These are phyloP conservation scores for Sympetrum striolatum DNA, from an alignment of 2,888 invertebrate species.

Conservation along the genomic window DNA sequence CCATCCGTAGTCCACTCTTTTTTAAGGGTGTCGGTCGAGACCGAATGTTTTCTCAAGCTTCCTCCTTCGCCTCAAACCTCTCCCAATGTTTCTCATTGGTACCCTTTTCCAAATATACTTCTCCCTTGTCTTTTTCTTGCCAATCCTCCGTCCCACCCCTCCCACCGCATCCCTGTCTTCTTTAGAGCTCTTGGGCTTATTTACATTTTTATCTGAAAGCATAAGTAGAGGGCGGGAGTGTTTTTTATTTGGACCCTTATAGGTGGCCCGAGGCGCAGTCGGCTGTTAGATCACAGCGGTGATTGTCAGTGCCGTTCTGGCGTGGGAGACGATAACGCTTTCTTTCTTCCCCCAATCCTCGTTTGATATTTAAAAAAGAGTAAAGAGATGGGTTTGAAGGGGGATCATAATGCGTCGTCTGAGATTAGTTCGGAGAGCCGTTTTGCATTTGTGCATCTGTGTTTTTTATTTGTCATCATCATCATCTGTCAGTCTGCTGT, in stretches of 20 bases:
- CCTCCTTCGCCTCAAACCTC: constrained; percentile 5
- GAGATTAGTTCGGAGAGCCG: neutral
- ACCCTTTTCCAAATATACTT: neutral
- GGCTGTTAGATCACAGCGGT: neutral
- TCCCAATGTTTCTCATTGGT: neutral
- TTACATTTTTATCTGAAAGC: constrained; percentile 40
- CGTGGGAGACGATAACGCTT: neutral
- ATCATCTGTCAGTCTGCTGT: too few relatives aligned
- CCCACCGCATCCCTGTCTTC: neutral
- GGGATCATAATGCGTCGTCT: neutral
- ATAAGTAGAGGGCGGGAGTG: constrained; percentile 7
- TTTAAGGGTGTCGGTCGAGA: neutral
- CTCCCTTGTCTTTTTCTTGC: neutral
- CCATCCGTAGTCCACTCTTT: neutral
- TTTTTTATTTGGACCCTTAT: neutral
- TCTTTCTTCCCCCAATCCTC: neutral
- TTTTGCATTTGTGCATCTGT: neutral
- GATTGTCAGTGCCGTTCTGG: neutral
- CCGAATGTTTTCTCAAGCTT: constrained; percentile 1
- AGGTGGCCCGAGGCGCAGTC: neutral
- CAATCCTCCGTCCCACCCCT: neutral
- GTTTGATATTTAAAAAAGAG: neutral
- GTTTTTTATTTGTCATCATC: too few relatives aligned
- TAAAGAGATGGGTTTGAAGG: neutral
- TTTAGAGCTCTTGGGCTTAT: constrained; percentile 27